A percentile compares a stretch with the other conserved stretches of the same genome.
These are phyloP conservation scores for Mamestra configurata DNA, from an alignment of 1,140 invertebrate genomes.

Conservation along the genomic window DNA sequence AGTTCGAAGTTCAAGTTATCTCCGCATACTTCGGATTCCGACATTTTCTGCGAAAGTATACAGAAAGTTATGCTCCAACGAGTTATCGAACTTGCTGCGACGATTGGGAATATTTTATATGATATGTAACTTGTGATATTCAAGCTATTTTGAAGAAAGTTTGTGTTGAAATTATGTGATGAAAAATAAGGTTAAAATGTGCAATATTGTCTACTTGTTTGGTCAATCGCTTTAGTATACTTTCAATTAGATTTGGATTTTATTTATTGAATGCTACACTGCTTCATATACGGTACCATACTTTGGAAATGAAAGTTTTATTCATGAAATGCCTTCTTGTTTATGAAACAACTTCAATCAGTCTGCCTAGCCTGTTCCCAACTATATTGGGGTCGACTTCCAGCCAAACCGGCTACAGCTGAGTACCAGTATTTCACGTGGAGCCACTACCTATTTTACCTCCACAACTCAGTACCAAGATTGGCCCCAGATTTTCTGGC, in stretches of 20 bases:
- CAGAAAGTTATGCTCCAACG: not conserved
- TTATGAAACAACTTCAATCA: not conserved
- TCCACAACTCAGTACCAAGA: no score
- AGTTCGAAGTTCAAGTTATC: not conserved
- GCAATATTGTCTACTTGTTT: no score
- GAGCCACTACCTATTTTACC: no score
- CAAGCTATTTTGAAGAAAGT: not conserved
- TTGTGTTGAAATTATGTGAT: not conserved
- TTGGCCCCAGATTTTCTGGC: no score
- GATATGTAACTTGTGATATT: not conserved
- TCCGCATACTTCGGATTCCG: not conserved
- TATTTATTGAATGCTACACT: not conserved
- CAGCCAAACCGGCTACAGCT: no score
- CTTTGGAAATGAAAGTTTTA: not conserved
- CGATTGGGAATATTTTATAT: conserved; percentile 17
- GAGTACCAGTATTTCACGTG: no score
- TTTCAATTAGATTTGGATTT: not conserved
- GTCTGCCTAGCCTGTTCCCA: no score
- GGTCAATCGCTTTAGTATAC: no score
- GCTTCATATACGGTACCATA: not conserved
- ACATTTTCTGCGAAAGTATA: not conserved
- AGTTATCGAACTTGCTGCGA: not conserved
- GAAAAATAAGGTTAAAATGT: no score
- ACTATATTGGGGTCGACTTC: no score
- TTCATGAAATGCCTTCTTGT: not conserved